Base-by-base conservation (phyloP, 2,888 invertebrate species). In the Hirtodrosophila alboralis region DNA sequence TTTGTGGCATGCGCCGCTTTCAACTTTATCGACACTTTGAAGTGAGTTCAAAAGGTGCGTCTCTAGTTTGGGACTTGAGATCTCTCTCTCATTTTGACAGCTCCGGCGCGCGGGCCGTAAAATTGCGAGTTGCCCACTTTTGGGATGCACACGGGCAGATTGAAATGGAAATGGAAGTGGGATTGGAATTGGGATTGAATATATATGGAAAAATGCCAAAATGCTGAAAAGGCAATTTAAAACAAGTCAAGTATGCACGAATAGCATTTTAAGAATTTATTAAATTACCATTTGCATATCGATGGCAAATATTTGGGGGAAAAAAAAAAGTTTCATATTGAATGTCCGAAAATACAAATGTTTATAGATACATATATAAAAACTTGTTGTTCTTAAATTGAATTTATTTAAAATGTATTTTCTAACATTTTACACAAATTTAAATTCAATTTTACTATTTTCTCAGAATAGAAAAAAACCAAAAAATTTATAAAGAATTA, bases 41-140 rank as follows among this genome's bases (percentile, higher is more conserved):
- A 77, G 49, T 61, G 33, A 70, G 77, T 57, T 76, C 70, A 76
- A 84, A 67, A 84, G 78, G 81, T 81, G 76, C 60, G 38, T 60
- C 45, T 77, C 67, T 67, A 58, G 52, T 43, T 57, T 27, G 71
- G 45, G 38, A 51, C 38, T 51, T 28, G 8, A 9, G 16, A 14
- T 33, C 14, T 23, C 43, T 23, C 18, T 33, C 14, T 23, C 43
- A 13, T 45, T 58, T 51, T 63, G 53, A 58, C 44, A 59, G 48
- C 34, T 52, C 9, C 26, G 36, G 38, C 16, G 48, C 58, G 48
- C 18, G 14, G 31, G 31, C 52, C 47, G 57, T 45, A 60, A 72
- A 69, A 54, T 68, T 57, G 54, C 40, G 44, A 57, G 49, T 48
- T 54, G 59, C 27, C 49, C 52, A 58, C 52, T 52, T 45, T 66